Evolutionary conservation across 2,113 vertebrate species (phyloP).

Genomic region (Oxyruncus cristatus): DNA sequence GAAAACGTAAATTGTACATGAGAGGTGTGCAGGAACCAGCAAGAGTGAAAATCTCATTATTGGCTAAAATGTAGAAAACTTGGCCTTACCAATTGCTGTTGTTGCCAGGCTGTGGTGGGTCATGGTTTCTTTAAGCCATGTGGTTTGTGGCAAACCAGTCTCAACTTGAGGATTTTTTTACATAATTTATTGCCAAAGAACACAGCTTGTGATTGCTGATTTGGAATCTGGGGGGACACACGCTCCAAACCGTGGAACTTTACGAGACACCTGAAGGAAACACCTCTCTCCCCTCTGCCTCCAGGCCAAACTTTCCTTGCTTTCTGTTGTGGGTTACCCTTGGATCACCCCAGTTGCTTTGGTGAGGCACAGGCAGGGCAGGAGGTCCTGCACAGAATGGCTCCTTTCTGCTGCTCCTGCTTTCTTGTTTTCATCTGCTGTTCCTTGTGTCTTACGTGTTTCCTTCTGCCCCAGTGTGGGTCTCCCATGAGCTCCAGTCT

Average conservation of each 20-base stretch:
- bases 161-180: background rate
- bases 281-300: background rate
- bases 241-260: background rate
- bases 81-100: background rate
- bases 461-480: background rate
- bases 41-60: background rate
- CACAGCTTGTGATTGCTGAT: background rate
- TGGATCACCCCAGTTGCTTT: background rate
- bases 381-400: background rate
- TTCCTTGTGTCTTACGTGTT: accelerated
- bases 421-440: background rate
- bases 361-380: background rate
- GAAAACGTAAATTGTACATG: background rate
- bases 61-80: background rate
- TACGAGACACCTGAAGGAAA: background rate
- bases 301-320: background rate
- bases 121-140: background rate
- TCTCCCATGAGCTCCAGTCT: background rate
- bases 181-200: background rate
- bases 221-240: background rate
- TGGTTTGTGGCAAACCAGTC: background rate
- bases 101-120: background rate
- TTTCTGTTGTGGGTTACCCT: background rate
- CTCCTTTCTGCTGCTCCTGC: background rate
- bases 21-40: background rate